Evolutionary conservation across 2,888 invertebrate genomes (phyloP).

Genomic region (Horisme vitalbata): DNA sequence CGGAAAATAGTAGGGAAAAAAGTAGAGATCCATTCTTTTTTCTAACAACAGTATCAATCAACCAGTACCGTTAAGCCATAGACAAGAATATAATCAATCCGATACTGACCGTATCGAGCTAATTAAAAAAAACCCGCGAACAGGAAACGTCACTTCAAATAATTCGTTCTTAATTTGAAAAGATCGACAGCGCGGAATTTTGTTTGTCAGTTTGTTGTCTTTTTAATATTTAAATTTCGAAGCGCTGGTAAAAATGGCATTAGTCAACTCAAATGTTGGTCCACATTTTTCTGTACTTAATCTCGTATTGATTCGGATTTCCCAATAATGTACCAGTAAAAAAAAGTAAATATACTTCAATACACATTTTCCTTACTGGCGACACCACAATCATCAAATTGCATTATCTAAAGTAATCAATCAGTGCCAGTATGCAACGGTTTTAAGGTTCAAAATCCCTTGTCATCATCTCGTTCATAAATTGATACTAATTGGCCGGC

Average conservation of each 20-base stretch:
- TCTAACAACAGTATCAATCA: neutral
- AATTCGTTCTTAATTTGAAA: constrained; percentile 54
- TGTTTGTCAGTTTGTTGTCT: constrained; percentile 22
- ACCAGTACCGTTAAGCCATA: constrained; percentile 20
- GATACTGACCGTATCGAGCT: constrained; percentile 42
- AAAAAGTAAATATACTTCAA: too few relatives aligned
- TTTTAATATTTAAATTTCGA: too few relatives aligned
- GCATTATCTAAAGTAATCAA: neutral
- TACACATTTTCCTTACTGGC: too few relatives aligned
- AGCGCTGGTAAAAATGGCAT: too few relatives aligned
- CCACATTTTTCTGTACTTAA: too few relatives aligned
- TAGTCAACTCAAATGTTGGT: too few relatives aligned
- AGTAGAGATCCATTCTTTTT: too few relatives aligned
- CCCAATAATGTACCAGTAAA: too few relatives aligned
- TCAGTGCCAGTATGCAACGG: neutral
- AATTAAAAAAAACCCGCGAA: constrained; percentile 52
- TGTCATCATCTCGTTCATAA: constrained; percentile 17
- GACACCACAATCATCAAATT: neutral
- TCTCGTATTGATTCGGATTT: too few relatives aligned
- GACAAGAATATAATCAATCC: constrained; percentile 37
- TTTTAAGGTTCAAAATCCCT: constrained; percentile 2
- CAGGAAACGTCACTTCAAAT: constrained; percentile 62
- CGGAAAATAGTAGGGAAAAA: too few relatives aligned
- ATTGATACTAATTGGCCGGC: constrained; percentile 36
- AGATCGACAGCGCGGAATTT: constrained; percentile 52